phyloP scores from a whole-genome alignment of 2,113 vertebrate species.

The Labeo catla region DNA sequence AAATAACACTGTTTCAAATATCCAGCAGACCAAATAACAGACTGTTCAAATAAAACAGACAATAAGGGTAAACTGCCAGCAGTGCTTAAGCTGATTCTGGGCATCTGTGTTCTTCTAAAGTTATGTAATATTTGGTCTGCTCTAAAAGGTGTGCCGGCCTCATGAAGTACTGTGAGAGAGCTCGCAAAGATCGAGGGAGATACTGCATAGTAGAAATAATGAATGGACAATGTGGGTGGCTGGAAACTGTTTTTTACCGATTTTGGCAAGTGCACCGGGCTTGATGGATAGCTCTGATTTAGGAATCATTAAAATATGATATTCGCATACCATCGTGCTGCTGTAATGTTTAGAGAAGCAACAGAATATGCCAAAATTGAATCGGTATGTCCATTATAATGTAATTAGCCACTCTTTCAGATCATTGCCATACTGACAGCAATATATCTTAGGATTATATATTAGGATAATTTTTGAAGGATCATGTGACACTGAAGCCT shows the following conservation, averaged over 20 bases:
- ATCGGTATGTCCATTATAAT: neutral
- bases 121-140: constrained; percentile 31
- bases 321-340: neutral
- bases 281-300: constrained; percentile 8
- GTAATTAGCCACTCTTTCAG: constrained; percentile 6
- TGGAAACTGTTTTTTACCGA: neutral
- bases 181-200: neutral
- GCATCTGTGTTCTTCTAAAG: neutral
- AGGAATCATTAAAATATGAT: neutral
- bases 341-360: constrained; percentile 10
- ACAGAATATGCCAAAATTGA: neutral
- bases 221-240: neutral
- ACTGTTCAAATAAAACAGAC: constrained; percentile 19
- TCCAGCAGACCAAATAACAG: constrained; percentile 21
- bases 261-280: neutral
- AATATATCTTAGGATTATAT: neutral
- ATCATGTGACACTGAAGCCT: too few species aligned
- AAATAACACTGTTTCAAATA: constrained; percentile 21
- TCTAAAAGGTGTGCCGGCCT: constrained; percentile 8
- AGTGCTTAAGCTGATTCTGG: neutral
- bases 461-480: too few species aligned
- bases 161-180: neutral
- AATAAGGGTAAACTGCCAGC: constrained; percentile 13
- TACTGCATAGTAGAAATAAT: constrained; percentile 14
- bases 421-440: neutral